Conservation (phyloP, 2,888 invertebrate species). For the Calliopum simillimum region DNA sequence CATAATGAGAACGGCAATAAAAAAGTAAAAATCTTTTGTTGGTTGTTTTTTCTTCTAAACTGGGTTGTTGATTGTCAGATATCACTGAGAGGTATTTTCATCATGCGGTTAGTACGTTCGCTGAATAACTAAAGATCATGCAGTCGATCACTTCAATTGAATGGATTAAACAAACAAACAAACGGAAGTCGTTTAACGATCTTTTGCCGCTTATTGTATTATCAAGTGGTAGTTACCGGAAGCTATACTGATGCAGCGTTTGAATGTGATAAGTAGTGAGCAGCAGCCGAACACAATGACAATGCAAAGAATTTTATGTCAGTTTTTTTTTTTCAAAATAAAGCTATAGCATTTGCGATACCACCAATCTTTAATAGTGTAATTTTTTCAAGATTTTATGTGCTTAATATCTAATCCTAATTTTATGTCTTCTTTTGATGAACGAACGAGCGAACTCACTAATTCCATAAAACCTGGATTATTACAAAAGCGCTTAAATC, state of each 20-base stretch:
- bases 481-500: slow-evolving; percentile 37
- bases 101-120: background rate
- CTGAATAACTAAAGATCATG: background rate
- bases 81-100: background rate
- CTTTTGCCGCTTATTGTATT: background rate
- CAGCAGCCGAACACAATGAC: no score
- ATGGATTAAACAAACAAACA: background rate
- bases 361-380: no score
- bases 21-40: background rate
- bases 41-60: background rate
- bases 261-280: background rate
- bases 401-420: no score
- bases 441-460: background rate
- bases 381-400: no score
- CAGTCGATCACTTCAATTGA: background rate
- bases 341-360: no score
- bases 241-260: background rate
- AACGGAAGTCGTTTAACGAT: slow-evolving; percentile 1
- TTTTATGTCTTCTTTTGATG: no score
- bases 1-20: no score
- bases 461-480: slow-evolving; percentile 32
- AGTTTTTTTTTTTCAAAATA: no score
- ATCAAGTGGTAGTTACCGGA: background rate
- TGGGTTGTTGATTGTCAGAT: slow-evolving; percentile 16
- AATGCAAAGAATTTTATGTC: no score